Conservation (phyloP, 2,113 vertebrate species). For the Aplodontia rufa region DNA sequence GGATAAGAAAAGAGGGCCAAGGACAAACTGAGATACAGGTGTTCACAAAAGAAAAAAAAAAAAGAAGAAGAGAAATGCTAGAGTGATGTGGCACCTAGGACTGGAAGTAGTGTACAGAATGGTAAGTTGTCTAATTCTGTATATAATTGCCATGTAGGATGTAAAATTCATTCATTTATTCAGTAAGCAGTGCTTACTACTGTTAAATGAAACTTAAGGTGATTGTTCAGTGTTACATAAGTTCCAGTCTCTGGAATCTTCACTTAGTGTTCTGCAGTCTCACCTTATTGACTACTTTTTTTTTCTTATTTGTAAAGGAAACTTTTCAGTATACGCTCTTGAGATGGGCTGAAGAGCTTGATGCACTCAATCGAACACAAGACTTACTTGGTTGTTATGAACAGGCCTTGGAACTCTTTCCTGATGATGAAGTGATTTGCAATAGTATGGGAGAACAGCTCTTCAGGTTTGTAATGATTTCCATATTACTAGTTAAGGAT, state of each 20-base stretch:
- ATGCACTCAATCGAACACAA: slow-evolving; percentile 91
- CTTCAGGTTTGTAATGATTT: slow-evolving; percentile 90
- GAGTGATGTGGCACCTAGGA: not conserved
- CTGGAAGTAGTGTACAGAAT: not conserved
- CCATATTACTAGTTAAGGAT: slow-evolving; percentile 21
- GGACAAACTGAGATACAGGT: not conserved
- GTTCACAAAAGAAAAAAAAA: not conserved
- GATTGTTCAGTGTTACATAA: not conserved
- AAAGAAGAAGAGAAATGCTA: not conserved
- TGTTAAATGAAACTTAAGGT: not conserved
- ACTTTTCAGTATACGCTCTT: slow-evolving; percentile 96
- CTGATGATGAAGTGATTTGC: slow-evolving; percentile 95
- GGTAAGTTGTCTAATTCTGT: not conserved
- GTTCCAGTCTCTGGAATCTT: not conserved
- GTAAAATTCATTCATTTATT: not conserved
- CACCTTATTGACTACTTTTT: not conserved
- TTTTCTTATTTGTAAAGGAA: slow-evolving; percentile 86
- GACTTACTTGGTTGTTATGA: slow-evolving; percentile 97
- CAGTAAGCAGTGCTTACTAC: not conserved
- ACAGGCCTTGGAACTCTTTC: slow-evolving; percentile 95
- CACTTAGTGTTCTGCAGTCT: not conserved
- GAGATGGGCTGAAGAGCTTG: slow-evolving; percentile 96
- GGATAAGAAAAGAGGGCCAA: not conserved
- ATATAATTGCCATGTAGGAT: not conserved
- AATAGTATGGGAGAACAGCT: slow-evolving; percentile 99